Percentiles rank a stretch among this genome's conserved stretches.
Conservation (phyloP, 1,140 invertebrate species). For the Ylistrum balloti region DNA sequence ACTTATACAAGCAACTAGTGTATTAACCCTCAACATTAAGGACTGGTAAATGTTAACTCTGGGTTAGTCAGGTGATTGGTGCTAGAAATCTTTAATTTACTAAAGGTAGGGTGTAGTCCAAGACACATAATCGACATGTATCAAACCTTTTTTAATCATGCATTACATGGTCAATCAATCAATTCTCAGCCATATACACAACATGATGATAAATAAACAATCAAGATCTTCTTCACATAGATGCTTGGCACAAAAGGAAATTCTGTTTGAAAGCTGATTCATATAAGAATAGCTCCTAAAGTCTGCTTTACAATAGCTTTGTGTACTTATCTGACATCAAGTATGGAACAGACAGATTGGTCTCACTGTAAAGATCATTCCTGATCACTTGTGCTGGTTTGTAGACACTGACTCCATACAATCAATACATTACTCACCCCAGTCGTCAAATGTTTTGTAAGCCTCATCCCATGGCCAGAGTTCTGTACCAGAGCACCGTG, state of each 20-base stretch:
- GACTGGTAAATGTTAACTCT: too few relatives aligned
- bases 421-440: conserved; percentile 33
- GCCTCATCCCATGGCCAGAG: conserved; percentile 12
- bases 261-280: neutral
- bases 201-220: neutral
- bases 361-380: neutral
- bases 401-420: neutral
- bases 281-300: neutral
- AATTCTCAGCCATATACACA: neutral
- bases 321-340: neutral
- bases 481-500: neutral
- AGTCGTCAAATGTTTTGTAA: neutral
- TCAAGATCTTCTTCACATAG: neutral
- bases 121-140: too few relatives aligned
- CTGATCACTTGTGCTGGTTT: neutral
- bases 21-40: too few relatives aligned
- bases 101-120: too few relatives aligned
- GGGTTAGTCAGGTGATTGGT: too few relatives aligned
- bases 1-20: too few relatives aligned
- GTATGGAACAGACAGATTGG: neutral
- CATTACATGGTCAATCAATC: neutral
- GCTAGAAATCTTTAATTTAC: too few relatives aligned
- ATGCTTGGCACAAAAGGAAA: neutral
- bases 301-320: neutral
- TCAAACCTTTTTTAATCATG: neutral